These are phyloP conservation scores for Leucophenga varia DNA, from an alignment of 1,140 invertebrate genomes.

Conservation along the genomic window DNA sequence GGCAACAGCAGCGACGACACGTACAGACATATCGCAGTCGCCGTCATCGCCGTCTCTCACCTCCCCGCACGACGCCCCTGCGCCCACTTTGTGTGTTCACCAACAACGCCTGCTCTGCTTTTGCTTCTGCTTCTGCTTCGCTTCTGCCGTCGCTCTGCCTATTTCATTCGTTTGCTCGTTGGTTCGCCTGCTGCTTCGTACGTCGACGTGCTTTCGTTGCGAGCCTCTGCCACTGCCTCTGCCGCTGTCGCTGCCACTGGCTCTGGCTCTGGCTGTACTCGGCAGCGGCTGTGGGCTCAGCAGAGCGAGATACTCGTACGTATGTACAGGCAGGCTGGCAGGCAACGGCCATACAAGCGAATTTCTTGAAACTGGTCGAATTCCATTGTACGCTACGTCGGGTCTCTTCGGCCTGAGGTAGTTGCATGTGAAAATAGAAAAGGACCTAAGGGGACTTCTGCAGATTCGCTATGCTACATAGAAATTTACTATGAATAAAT, in stretches of 20 bases:
- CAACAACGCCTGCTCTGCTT: conserved; percentile 3
- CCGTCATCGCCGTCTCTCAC: conserved; percentile 4
- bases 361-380: conserved; percentile 22
- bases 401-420: no score
- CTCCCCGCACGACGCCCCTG: not conserved
- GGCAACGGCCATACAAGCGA: conserved; percentile 11
- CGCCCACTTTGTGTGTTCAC: not conserved
- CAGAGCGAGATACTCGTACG: conserved; percentile 40
- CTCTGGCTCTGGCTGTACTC: conserved; percentile 37
- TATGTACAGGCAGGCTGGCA: conserved; percentile 1
- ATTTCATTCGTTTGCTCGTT: conserved; percentile 28
- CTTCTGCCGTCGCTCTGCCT: conserved; percentile 15
- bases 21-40: conserved; percentile 23
- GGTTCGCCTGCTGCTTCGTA: conserved; percentile 25
- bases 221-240: conserved; percentile 33
- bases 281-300: conserved; percentile 29
- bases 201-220: conserved; percentile 26
- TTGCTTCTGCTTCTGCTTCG: conserved; percentile 9
- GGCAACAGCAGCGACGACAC: conserved; percentile 6
- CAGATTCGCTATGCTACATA: no score
- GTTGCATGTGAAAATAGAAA: no score
- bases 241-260: conserved; percentile 30
- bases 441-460: no score
- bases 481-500: no score
- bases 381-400: conserved; percentile 15